Conservation (phyloP, 92 coral and sea anemone genomes). For the Zoanthus gigantus region DNA sequence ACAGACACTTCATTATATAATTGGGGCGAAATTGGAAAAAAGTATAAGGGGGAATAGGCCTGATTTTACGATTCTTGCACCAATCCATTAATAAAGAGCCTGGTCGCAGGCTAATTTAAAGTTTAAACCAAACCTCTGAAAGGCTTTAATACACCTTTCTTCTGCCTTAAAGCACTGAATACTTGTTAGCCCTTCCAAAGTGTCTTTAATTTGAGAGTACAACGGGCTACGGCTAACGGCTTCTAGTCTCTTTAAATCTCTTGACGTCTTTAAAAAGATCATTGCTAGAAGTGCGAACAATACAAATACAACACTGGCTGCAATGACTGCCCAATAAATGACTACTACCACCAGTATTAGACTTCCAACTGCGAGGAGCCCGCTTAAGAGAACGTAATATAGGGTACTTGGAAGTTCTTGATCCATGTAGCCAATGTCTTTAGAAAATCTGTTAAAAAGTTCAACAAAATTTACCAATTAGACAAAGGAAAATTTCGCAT, state of each 20-base stretch:
- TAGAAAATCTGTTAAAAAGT: conserved; percentile 6
- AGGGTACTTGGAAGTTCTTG: conserved; percentile 18
- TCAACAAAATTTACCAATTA: neutral
- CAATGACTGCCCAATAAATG: conserved; percentile 25
- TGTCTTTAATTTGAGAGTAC: conserved; percentile 27
- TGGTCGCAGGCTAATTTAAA: too few relatives aligned
- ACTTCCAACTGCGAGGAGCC: neutral
- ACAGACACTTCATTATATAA: too few relatives aligned
- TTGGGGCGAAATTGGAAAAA: too few relatives aligned
- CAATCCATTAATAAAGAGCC: too few relatives aligned
- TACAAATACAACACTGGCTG: conserved; percentile 1
- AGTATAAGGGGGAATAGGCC: too few relatives aligned
- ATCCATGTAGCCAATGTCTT: conserved; percentile 31
- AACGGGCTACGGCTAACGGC: conserved; percentile 34
- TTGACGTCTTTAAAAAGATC: conserved; percentile 24
- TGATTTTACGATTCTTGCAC: too few relatives aligned
- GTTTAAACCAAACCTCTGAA: neutral
- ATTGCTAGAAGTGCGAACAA: neutral
- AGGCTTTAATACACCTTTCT: conserved; percentile 1
- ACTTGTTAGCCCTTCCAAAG: conserved; percentile 29
- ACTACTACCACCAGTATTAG: conserved; percentile 29
- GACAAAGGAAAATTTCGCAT: too few relatives aligned
- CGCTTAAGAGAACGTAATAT: neutral
- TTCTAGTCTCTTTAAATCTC: conserved; percentile 30
- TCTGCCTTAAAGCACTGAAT: conserved; percentile 36